Conservation (phyloP, 2,797 vertebrate species). For the Aselliscus stoliczkanus region DNA sequence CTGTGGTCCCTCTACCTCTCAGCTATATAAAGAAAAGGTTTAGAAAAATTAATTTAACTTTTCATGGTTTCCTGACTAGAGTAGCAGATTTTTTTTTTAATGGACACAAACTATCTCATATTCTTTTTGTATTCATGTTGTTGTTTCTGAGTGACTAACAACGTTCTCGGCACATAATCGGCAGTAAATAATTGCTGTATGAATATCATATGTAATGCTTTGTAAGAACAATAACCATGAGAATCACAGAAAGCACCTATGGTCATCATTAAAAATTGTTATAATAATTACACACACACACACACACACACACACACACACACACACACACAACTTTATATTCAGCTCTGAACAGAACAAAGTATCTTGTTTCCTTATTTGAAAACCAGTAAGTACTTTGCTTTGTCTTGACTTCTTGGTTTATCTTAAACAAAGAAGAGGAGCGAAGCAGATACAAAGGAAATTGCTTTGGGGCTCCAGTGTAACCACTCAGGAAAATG, state of each 20-base stretch:
- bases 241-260: neutral
- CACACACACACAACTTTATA: neutral
- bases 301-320: neutral
- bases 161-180: neutral
- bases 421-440: slow-evolving; percentile 15
- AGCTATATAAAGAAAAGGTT: neutral
- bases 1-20: neutral
- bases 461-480: neutral
- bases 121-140: neutral
- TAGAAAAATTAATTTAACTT: neutral
- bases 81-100: neutral
- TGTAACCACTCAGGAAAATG: neutral
- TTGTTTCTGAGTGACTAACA: neutral
- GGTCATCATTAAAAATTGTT: neutral
- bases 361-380: slow-evolving; percentile 34
- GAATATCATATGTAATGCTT: neutral
- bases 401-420: neutral
- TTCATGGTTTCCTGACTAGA: neutral
- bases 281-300: neutral
- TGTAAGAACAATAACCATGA: neutral
- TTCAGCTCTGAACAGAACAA: neutral
- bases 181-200: neutral
- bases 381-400: neutral
- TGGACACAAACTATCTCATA: neutral
- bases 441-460: neutral